phyloP scores from a whole-genome alignment of 53 echinoderm and acorn worm genomes.

The Holothuria leucospilota region DNA sequence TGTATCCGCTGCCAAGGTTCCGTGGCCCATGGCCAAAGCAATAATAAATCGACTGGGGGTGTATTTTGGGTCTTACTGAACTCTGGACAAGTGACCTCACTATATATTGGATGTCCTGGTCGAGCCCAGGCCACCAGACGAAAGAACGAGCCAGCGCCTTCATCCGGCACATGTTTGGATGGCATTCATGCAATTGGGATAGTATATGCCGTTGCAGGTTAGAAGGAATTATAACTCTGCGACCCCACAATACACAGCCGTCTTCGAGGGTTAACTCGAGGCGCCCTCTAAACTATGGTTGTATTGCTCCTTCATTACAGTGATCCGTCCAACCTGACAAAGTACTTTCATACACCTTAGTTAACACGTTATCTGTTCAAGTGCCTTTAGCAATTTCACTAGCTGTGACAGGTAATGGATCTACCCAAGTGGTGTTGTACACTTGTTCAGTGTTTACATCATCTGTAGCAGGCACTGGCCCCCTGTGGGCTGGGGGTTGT shows the following conservation, averaged over 20 bases:
- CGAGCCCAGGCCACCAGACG: too few relatives aligned
- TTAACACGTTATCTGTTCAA: background rate
- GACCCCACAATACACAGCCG: background rate
- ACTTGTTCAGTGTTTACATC: background rate
- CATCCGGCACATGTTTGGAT: too few relatives aligned
- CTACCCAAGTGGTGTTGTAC: background rate
- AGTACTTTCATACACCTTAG: background rate
- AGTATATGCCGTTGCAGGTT: too few relatives aligned
- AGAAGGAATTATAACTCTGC: background rate
- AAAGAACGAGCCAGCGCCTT: too few relatives aligned
- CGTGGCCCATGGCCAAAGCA: constrained; percentile 44
- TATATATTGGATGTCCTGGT: too few relatives aligned
- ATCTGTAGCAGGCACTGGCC: too few relatives aligned
- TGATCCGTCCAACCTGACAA: background rate
- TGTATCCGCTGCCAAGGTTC: constrained; percentile 40
- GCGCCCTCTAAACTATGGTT: background rate
- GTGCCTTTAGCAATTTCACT: background rate
- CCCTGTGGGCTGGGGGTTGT: too few relatives aligned
- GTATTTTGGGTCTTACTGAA: too few relatives aligned
- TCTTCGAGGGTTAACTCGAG: background rate
- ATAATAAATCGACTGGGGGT: background rate
- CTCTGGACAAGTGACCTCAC: too few relatives aligned
- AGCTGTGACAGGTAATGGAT: background rate
- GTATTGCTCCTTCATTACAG: background rate
- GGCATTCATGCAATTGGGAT: too few relatives aligned